Percentiles rank a stretch among this genome's conserved stretches.
These are phyloP conservation scores for Drosophila sproati DNA, from an alignment of 1,140 invertebrate species.

Conservation along the genomic window DNA sequence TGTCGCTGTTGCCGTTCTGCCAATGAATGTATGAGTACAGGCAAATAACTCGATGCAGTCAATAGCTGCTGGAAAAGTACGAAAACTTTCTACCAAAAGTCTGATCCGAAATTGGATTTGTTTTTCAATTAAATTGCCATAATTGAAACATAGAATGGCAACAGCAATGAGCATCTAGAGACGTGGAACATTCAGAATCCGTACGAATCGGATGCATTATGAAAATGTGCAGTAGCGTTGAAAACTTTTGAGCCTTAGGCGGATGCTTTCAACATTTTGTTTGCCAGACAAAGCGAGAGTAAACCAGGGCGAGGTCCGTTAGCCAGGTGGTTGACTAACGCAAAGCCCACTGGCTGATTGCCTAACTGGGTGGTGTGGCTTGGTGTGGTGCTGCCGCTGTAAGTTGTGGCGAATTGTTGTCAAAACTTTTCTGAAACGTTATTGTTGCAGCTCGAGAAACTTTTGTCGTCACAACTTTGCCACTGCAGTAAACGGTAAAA, in stretches of 20 bases:
- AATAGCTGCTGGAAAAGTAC: not conserved
- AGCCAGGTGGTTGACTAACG: slow-evolving; percentile 48
- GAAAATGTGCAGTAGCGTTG: slow-evolving; percentile 50
- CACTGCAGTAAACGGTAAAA: slow-evolving; percentile 15
- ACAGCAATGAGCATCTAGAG: not conserved
- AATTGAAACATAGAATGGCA: slow-evolving; percentile 42
- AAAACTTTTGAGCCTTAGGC: slow-evolving; percentile 44
- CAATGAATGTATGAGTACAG: slow-evolving; percentile 31
- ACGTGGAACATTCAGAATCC: not conserved
- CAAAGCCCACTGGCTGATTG: not conserved
- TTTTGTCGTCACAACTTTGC: slow-evolving; percentile 51
- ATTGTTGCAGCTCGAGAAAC: slow-evolving; percentile 63
- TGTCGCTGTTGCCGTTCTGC: not conserved
- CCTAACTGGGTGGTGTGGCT: not conserved
- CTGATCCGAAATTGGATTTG: slow-evolving; percentile 65
- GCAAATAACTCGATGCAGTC: not conserved
- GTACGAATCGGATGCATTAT: slow-evolving; percentile 57
- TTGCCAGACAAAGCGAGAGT: slow-evolving; percentile 46
- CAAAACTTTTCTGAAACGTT: slow-evolving; percentile 73
- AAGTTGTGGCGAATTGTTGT: slow-evolving; percentile 18
- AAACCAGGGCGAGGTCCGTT: slow-evolving; percentile 36
- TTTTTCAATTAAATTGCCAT: slow-evolving; percentile 71
- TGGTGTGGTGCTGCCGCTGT: not conserved
- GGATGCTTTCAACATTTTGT: slow-evolving; percentile 46
- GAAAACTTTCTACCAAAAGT: slow-evolving; percentile 42